phyloP scores from a whole-genome alignment of 2,113 vertebrate genomes.

The Tragelaphus scriptus region DNA sequence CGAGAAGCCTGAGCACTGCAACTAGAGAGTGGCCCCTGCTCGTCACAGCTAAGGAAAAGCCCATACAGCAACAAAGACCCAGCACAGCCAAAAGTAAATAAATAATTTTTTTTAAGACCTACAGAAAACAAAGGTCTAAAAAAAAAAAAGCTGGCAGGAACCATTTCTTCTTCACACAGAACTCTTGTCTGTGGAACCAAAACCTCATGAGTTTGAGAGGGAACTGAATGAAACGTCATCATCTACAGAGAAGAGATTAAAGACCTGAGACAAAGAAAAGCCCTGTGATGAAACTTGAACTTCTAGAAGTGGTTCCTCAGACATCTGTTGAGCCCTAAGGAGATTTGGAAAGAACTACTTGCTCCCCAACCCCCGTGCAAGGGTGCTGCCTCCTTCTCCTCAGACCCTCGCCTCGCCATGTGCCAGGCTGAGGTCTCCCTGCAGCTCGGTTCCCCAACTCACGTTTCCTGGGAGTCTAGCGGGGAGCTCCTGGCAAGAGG shows the following conservation, averaged over 20 bases:
- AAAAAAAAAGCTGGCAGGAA: background rate
- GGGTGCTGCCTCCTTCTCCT: background rate
- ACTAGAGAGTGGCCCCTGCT: background rate
- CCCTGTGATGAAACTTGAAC: background rate
- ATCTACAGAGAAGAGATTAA: background rate
- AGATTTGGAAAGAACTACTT: background rate
- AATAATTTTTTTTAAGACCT: background rate
- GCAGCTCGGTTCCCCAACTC: background rate
- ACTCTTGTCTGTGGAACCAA: background rate
- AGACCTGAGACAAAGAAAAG: background rate
- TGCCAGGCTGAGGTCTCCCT: background rate
- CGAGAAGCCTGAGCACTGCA: background rate
- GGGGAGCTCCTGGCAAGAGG: background rate
- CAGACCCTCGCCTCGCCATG: background rate
- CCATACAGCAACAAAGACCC: background rate
- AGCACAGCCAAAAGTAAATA: background rate
- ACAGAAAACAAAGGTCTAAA: background rate
- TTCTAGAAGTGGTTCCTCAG: background rate
- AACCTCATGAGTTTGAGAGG: background rate
- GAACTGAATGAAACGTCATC: background rate
- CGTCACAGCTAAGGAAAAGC: background rate
- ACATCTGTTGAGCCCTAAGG: background rate
- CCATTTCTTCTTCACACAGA: background rate
- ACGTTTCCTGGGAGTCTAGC: background rate
- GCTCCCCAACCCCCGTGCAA: background rate